phyloP scores from a whole-genome alignment of 1,140 invertebrate genomes.

The Drosophila pandora region DNA sequence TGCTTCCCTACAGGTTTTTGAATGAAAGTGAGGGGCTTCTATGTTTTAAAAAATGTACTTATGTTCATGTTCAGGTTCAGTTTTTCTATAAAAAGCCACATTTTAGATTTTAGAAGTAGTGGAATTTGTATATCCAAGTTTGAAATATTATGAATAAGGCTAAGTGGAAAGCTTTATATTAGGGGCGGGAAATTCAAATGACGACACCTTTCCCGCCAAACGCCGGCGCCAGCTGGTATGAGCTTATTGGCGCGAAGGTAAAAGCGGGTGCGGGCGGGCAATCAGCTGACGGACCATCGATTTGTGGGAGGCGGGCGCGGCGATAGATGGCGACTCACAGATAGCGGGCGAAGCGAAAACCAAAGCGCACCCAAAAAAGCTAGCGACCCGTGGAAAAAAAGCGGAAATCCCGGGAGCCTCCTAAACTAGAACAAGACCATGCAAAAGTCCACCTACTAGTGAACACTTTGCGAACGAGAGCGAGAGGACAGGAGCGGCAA shows the following conservation, averaged over 20 bases:
- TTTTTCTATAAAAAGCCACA: neutral
- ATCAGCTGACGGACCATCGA: constrained; percentile 20
- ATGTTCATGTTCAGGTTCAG: neutral
- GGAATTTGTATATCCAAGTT: no score
- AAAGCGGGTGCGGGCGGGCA: neutral
- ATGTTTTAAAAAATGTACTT: neutral
- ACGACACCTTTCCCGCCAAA: neutral
- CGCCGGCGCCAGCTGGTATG: neutral
- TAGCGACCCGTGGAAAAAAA: constrained; percentile 16
- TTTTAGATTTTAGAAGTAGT: no score
- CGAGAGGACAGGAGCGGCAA: neutral
- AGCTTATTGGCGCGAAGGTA: neutral
- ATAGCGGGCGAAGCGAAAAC: constrained; percentile 35
- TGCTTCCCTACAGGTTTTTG: neutral
- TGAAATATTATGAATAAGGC: no score
- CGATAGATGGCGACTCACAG: constrained; percentile 8
- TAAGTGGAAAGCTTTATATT: neutral
- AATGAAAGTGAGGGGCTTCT: neutral
- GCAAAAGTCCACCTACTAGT: constrained; percentile 15
- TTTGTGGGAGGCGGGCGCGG: constrained; percentile 12
- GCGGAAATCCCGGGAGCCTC: neutral
- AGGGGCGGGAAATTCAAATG: neutral
- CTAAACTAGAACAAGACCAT: constrained; percentile 35
- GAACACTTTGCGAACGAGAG: constrained; percentile 4
- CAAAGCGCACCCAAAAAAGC: constrained; percentile 21